Evolutionary conservation across 2,888 invertebrate genomes (phyloP).

Genomic region (Cremastinae sp.): DNA sequence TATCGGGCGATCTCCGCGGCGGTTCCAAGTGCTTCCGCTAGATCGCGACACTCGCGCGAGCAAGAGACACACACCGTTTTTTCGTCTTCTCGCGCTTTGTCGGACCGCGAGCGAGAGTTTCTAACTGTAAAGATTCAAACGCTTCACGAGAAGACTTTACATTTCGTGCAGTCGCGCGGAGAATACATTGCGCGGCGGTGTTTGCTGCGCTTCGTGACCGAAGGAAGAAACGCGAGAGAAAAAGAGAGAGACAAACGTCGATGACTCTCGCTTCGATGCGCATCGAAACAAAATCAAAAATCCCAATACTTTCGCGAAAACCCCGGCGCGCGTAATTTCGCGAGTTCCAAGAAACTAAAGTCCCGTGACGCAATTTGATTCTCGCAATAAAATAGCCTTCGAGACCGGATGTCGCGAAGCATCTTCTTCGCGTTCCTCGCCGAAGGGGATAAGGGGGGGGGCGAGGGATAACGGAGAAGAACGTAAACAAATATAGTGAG

Average conservation of each 20-base stretch:
- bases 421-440: not conserved
- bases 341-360: not conserved
- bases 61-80: conserved; percentile 17
- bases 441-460: too few species aligned
- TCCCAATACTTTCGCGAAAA: too few species aligned
- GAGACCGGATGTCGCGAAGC: conserved; percentile 5
- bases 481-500: conserved; percentile 1
- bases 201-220: not conserved
- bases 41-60: not conserved
- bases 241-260: conserved; percentile 10
- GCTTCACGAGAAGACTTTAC: conserved; percentile 46
- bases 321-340: too few species aligned
- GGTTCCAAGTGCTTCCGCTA: not conserved
- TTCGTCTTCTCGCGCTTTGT: conserved; percentile 28
- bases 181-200: conserved; percentile 13
- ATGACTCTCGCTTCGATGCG: not conserved
- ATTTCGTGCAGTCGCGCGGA: conserved; percentile 30
- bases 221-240: conserved; percentile 1
- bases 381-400: too few species aligned
- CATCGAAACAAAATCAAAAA: too few species aligned
- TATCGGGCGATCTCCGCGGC: conserved; percentile 24
- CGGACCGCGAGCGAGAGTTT: conserved; percentile 30
- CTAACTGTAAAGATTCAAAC: conserved; percentile 51
- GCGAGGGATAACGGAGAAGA: not conserved
- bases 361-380: too few species aligned